Evolutionary conservation across 2,888 invertebrate genomes (phyloP).

Genomic region (Cactoblastis cactorum): DNA sequence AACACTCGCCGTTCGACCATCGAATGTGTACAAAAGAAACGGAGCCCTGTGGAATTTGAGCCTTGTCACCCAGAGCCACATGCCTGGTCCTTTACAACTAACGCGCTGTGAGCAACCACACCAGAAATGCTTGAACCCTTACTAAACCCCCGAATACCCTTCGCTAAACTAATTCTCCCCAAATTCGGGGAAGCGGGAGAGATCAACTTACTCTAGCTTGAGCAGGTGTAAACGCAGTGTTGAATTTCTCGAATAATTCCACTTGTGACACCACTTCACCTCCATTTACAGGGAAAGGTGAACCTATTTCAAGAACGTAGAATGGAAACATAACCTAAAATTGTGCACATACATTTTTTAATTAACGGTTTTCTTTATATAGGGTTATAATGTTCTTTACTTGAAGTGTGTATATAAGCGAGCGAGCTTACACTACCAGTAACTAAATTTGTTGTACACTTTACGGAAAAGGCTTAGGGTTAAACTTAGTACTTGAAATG

Average conservation of each 20-base stretch:
- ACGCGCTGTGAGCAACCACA: conserved; percentile 39
- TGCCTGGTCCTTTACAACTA: conserved; percentile 44
- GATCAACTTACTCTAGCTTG: conserved; percentile 28
- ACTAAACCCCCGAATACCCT: conserved; percentile 18
- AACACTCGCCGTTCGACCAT: conserved; percentile 1
- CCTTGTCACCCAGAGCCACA: conserved; percentile 37
- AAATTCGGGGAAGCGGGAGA: conserved; percentile 13
- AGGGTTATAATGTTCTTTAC: too few relatives aligned
- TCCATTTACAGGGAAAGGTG: conserved; percentile 38
- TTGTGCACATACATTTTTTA: too few relatives aligned
- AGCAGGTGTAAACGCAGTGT: conserved; percentile 53
- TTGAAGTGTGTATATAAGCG: too few relatives aligned
- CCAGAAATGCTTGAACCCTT: conserved; percentile 29
- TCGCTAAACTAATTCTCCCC: conserved; percentile 13
- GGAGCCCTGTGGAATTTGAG: conserved; percentile 39
- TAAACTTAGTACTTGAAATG: too few relatives aligned
- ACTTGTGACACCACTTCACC: conserved; percentile 45
- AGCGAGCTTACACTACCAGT: too few relatives aligned
- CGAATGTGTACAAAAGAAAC: conserved; percentile 26
- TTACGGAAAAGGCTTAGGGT: too few relatives aligned
- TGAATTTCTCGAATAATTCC: conserved; percentile 59
- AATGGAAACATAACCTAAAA: conserved; percentile 33
- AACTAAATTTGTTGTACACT: too few relatives aligned
- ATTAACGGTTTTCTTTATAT: too few relatives aligned
- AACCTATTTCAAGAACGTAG: conserved; percentile 39